Base-by-base conservation (phyloP, 23 tunicate genomes). In the Ciona savignyi region DNA sequence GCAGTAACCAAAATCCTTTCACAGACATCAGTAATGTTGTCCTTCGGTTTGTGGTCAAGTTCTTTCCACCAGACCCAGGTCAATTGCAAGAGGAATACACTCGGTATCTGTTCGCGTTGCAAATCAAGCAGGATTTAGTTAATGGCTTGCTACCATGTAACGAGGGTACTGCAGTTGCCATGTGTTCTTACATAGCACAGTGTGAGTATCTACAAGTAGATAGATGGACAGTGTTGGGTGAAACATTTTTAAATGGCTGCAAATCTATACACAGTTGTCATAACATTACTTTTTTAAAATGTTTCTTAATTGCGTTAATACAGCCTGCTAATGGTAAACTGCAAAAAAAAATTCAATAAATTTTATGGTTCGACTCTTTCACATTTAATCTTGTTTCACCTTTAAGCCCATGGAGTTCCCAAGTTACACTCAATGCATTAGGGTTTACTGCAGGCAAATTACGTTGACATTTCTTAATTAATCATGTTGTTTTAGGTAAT, bases 81-180 rank as follows among this genome's bases (percentile, higher is more conserved):
- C 87, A 87, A 61, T 21, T 94, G 29, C 86, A 92, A 66, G 99
- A 94, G 70, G 99, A 88, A 62, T 94, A 86, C 71, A 94, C 99
- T 3, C 80, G 95, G 27, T 87, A 94, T 66, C 76, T 94, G 67
- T 87, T 94, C 66, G 89, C 90, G 32, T 74, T 88, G 67, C 86
- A 87, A 77, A 65, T 94, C 30, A 94, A 87, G 70, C 95, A 80
- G 35, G 94, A 94, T 68, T 75, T 94, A 3, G 33, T 42, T 3
- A 24, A 72, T 1, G 93, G 85, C 3, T 33, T 68, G 60, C 75
- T 93, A 25, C 74, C 62, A 11, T 81, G 98, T 76, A 74, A 32
- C 25, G 91, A 94, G 63, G 74, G 75, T 56, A 87, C 85, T 3
- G 28, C 85, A 23, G 78, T 80, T 11, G 62, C 30, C 28, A 74